Evolutionary conservation across 2,113 vertebrate species (phyloP), one percentile per base, ranked within the genome.

Genomic region (Silurus asotus): DNA sequence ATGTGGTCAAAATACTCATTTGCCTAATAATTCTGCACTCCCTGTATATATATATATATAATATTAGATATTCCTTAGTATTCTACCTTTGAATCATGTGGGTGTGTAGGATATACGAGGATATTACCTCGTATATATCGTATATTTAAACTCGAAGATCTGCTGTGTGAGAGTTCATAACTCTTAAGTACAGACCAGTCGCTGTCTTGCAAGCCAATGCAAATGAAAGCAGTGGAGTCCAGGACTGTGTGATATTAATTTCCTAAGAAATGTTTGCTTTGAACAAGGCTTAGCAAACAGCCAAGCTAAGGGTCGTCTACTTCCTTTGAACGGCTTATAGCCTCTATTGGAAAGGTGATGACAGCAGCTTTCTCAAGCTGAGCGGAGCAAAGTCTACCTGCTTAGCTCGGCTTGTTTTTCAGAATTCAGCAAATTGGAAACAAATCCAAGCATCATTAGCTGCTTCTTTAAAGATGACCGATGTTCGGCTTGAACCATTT

Each of bases 181-280:
- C 61, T 67, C 13, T 23, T 84, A 74, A 83, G 75, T 86, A 90
- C 49, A 91, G 87, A 90, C 87, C 81, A 83, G n/a, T 84, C n/a
- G 87, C 90, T 91, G 90, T 91, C 91, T 89, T 86, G 90, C 89
- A 78, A 23, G 74, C 87, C 61, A 74, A 77, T 92, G 83, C 90
- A 53, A 91, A 83, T 89, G 84, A 91, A 92, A 92, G 90, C 89
- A 89, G 90, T 91, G 87, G 90, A 88, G 48, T 65, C 49, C n/a
- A 28, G 59, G 87, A 48, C 74, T 85, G 89, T 93, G 88, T 88
- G 92, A 84, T 91, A 92, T 93, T 93, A 53, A 92, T 75, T 58
- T 64, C 25, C 86, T 45, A 13, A 67, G 56, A 55, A 78, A 78
- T 85, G 86, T 88, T 86, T 89, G 86, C 82, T 89, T 78, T 77